Conservation (phyloP, 1,140 invertebrate species). For the Argopecten irradians region DNA sequence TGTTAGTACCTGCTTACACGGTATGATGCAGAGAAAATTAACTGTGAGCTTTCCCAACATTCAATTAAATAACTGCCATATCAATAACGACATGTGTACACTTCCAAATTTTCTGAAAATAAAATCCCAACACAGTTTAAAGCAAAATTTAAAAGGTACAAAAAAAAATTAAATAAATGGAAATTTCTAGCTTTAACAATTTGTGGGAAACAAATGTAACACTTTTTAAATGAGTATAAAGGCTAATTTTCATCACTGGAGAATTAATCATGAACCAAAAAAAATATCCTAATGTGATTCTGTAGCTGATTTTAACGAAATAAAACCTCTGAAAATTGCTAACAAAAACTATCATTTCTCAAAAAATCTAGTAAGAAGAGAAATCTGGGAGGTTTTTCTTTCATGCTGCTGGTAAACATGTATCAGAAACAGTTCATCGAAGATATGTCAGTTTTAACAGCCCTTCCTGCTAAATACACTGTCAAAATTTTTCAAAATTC, state of each 20-base stretch:
- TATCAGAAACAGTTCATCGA: background rate
- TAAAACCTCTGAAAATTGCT: background rate
- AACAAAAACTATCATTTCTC: background rate
- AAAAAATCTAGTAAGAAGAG: background rate
- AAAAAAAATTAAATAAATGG: too few relatives aligned
- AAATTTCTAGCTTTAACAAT: too few relatives aligned
- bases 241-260: background rate
- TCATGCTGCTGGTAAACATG: background rate
- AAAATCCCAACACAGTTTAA: too few relatives aligned
- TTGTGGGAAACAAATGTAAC: background rate
- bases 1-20: too few relatives aligned
- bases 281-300: background rate
- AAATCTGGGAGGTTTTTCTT: background rate
- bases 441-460: conserved; percentile 17
- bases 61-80: too few relatives aligned
- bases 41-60: too few relatives aligned
- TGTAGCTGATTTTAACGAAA: background rate
- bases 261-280: background rate
- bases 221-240: background rate
- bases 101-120: too few relatives aligned
- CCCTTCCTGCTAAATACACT: conserved; percentile 9
- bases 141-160: too few relatives aligned
- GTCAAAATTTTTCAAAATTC: conserved; percentile 23
- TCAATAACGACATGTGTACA: too few relatives aligned
- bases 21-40: too few relatives aligned